Evolutionary conservation across 2,888 invertebrate genomes (phyloP), one percentile per base, ranked within the genome.

Genomic region (Cyclophora albipunctata): DNA sequence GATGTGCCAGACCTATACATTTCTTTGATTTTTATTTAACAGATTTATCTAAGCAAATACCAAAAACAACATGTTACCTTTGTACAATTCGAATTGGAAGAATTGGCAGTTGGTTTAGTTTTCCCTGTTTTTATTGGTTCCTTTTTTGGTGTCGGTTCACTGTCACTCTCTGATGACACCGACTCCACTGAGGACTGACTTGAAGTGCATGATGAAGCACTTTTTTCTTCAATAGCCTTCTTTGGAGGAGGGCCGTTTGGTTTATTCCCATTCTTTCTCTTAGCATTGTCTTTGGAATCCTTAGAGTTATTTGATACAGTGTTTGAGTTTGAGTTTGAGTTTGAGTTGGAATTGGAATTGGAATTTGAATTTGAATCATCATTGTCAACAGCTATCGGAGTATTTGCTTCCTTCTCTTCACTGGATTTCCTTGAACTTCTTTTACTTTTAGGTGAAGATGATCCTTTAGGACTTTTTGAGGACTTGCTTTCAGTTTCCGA

Each of bases 171-270:
- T 0, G 85, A 83, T 0, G 88, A 84, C 2, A 87, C 79, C 0
- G 88, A 82, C 54, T 88, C 88, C 3, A 79, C 70, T 0, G 88
- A 88, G 0, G 88, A 88, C 49, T 86, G 88, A 63, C 88, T 87
- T 0, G 88, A 86, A 0, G 84, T 69, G 58, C 87, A 85, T 2
- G 88, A 88, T 5, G 88, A 82, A 0, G 78, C 82, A 69, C 82
- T 87, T 51, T 84, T 87, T 0, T 73, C 73, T 35, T 86, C 86
- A 43, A 79, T 81, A 2, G 69, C 54, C 50, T 84, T 84, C 55
- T 87, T 87, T 0, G 85, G 79, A 0, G 87, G 88, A 7, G 87
- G 86, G 0, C 87, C 88, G 55, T 67, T 85, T 0, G 74, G 72
- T 40, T 73, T 67, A 46, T 78, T 80, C 0, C 76, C 80, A 60